phyloP scores from a whole-genome alignment of 2,113 vertebrate species.

The Prolemur simus region DNA sequence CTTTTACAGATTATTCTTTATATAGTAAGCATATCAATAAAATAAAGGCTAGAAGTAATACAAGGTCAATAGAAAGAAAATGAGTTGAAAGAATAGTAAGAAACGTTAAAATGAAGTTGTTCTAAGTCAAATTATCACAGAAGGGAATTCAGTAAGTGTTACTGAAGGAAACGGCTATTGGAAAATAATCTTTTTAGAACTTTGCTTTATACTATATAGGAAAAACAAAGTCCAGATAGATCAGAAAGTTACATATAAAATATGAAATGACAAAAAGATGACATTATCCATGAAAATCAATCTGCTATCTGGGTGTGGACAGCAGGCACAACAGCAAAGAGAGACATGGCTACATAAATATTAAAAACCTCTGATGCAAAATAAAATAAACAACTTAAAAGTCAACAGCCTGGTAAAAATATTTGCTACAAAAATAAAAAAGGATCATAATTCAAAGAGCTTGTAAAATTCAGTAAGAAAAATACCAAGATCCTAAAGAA shows the following conservation, averaged over 20 bases:
- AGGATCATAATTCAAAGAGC: background rate
- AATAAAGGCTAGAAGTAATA: conserved; percentile 20
- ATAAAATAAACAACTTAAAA: conserved; percentile 9
- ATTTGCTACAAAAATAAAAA: conserved; percentile 32
- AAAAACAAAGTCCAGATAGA: conserved; percentile 43
- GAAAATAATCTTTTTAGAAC: conserved; percentile 28
- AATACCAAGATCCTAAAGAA: background rate
- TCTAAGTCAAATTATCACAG: background rate
- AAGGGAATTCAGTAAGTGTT: background rate
- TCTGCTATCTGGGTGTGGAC: background rate
- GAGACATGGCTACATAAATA: background rate
- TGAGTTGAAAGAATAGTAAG: background rate
- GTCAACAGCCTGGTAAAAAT: background rate
- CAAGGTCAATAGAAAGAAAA: background rate
- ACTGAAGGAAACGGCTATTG: background rate
- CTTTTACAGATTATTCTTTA: conserved; percentile 8
- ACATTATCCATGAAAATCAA: background rate
- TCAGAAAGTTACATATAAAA: background rate
- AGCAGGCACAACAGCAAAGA: background rate
- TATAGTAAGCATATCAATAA: background rate
- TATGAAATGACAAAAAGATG: background rate
- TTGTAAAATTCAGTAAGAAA: background rate
- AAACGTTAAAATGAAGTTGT: conserved; percentile 37
- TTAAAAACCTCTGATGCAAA: background rate
- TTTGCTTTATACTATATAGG: background rate